Conservation (phyloP, 1,140 invertebrate species). For the Bombus vancouverensis region DNA sequence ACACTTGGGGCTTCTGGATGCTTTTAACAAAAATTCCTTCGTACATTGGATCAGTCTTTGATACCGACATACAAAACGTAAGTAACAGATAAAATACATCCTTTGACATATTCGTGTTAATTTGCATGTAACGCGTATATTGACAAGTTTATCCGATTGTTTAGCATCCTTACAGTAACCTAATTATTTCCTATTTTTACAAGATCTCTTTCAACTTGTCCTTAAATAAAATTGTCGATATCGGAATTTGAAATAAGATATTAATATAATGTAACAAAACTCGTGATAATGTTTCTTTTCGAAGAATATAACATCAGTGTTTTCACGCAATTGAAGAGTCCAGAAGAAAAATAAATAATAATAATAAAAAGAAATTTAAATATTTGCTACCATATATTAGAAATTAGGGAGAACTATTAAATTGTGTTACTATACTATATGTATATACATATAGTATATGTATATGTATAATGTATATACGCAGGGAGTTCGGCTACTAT, state of each 20-base stretch:
- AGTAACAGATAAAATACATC: constrained; percentile 43
- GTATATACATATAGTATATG: no score
- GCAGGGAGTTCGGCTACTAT: no score
- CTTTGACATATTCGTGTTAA: not conserved
- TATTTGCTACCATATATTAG: not conserved
- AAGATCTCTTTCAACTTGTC: not conserved
- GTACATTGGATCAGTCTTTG: constrained; percentile 92
- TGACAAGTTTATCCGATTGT: not conserved
- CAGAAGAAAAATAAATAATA: not conserved
- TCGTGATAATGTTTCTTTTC: not conserved
- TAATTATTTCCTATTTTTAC: not conserved
- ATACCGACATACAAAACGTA: constrained; percentile 90
- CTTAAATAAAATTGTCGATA: not conserved
- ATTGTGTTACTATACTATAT: no score
- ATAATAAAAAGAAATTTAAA: not conserved
- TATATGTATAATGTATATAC: no score
- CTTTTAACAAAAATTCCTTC: constrained; percentile 95
- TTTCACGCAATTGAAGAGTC: not conserved
- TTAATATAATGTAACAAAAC: not conserved
- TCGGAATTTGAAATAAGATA: not conserved
- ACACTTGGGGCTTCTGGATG: constrained; percentile 97
- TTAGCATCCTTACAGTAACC: not conserved
- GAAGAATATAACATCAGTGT: not conserved
- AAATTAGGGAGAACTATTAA: not conserved
- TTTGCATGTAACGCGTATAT: not conserved